Percentiles rank a stretch among this genome's conserved stretches.
Conservation (phyloP, 2,888 invertebrate species). For the Penaeus monodon region DNA sequence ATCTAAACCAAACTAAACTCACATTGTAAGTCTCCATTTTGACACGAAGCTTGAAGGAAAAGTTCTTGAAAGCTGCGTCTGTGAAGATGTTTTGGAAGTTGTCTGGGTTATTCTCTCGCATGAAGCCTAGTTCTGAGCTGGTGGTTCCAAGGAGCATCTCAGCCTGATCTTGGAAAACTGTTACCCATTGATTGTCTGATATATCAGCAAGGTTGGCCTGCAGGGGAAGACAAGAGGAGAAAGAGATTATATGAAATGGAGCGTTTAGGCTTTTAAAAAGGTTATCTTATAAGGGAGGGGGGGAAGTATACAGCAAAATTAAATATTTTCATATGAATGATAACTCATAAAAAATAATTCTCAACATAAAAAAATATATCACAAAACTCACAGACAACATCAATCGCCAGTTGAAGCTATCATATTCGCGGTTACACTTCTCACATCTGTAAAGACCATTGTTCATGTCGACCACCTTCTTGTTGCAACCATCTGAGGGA, state of each 20-base stretch:
- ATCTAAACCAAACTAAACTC: too few relatives aligned
- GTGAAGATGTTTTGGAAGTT: constrained; percentile 80
- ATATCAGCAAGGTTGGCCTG: constrained; percentile 89
- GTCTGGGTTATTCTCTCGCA: constrained; percentile 74
- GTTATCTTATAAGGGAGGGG: too few relatives aligned
- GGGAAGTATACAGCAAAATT: too few relatives aligned
- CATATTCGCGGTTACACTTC: constrained; percentile 88
- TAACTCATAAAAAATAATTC: too few relatives aligned
- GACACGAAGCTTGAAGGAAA: constrained; percentile 85
- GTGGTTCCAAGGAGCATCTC: constrained; percentile 81
- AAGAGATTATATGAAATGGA: background rate
- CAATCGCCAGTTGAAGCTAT: constrained; percentile 88
- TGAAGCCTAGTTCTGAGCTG: constrained; percentile 83
- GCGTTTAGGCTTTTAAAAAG: too few relatives aligned
- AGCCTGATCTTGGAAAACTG: constrained; percentile 84
- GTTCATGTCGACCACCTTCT: constrained; percentile 90
- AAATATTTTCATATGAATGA: too few relatives aligned
- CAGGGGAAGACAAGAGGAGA: background rate
- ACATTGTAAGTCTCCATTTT: constrained; percentile 92
- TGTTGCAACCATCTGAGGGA: constrained; percentile 89
- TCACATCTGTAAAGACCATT: constrained; percentile 93
- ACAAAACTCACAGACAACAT: constrained; percentile 72
- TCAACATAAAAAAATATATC: too few relatives aligned
- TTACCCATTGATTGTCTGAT: constrained; percentile 89
- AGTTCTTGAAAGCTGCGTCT: constrained; percentile 83